Evolutionary conservation across 2,113 vertebrate species (phyloP).

Genomic region (Ellobius talpinus): DNA sequence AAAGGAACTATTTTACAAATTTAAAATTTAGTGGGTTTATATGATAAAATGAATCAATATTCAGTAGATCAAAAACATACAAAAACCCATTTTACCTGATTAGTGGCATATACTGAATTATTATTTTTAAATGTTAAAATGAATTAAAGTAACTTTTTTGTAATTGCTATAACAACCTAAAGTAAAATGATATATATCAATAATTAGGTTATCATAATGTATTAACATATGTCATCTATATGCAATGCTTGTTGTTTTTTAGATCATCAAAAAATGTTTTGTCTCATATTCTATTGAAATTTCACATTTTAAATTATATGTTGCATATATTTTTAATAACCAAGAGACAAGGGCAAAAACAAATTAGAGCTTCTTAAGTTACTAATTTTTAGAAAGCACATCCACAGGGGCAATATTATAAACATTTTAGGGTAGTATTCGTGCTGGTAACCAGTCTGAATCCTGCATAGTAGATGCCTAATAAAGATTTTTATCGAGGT

Average conservation of each 20-base stretch:
- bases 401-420: not conserved
- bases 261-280: not conserved
- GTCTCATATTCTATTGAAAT: not conserved
- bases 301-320: not conserved
- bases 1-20: not conserved
- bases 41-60: constrained; percentile 21
- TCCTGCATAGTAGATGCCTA: not conserved
- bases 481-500: not conserved
- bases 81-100: constrained; percentile 13
- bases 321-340: constrained; percentile 17
- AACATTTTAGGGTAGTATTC: constrained; percentile 29
- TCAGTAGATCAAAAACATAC: not conserved
- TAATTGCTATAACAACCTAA: constrained; percentile 20
- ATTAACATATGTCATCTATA: constrained; percentile 6
- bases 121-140: constrained; percentile 24
- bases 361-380: not conserved
- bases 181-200: not conserved
- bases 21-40: constrained; percentile 35
- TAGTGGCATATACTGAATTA: not conserved
- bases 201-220: not conserved
- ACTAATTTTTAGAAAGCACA: not conserved
- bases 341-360: not conserved
- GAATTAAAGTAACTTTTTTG: not conserved
- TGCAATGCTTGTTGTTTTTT: not conserved
- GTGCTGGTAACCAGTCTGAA: not conserved